Conservation (phyloP, 2,797 vertebrate genomes). For the Alexandromys oeconomus region DNA sequence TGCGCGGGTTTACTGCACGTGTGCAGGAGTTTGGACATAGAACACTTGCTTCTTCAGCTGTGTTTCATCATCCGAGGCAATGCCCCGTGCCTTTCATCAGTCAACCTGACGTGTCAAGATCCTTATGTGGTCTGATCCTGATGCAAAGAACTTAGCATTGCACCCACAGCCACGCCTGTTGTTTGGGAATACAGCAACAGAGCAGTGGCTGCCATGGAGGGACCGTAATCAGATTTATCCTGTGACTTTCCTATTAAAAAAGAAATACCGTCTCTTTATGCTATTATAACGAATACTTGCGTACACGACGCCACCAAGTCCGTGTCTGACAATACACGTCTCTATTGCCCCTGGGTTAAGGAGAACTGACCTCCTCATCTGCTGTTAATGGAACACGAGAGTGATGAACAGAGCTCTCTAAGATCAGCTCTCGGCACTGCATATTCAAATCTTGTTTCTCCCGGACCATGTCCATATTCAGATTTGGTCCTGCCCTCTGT, state of each 20-base stretch:
- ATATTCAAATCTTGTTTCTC: slow-evolving; percentile 22
- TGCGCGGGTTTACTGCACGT: not conserved
- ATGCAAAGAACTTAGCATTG: not conserved
- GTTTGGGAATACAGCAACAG: not conserved
- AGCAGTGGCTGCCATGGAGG: not conserved
- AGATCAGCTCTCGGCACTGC: not conserved
- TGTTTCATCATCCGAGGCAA: not conserved
- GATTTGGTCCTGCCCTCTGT: not conserved
- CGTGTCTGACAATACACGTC: slow-evolving; percentile 12
- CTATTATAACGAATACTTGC: not conserved
- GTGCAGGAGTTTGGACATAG: not conserved
- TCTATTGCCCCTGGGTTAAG: not conserved
- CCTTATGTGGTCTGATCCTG: not conserved
- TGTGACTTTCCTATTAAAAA: not conserved
- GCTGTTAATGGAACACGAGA: not conserved
- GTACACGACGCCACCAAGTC: not conserved
- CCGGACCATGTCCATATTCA: not conserved
- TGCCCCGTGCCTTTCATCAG: not conserved
- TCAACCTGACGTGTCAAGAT: not conserved
- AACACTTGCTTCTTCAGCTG: not conserved
- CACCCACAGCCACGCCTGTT: not conserved
- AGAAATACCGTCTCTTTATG: not conserved
- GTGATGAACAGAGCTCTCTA: not conserved
- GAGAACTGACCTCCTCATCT: slow-evolving; percentile 5
- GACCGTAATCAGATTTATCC: not conserved